Conservation (phyloP, 1,140 invertebrate species). For the Harlomillsia oculata region DNA sequence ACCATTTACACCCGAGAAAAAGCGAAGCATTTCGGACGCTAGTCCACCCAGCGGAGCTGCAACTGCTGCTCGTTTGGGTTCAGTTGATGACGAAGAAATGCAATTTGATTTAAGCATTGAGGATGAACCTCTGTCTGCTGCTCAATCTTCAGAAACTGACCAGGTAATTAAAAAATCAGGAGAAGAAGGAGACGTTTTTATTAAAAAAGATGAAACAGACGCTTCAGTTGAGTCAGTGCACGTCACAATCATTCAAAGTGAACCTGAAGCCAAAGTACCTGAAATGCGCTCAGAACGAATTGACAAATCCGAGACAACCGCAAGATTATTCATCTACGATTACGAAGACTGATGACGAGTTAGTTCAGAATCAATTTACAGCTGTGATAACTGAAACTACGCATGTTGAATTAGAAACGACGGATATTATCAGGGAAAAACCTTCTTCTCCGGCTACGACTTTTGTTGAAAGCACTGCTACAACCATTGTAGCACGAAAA, state of each 20-base stretch:
- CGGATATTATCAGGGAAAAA: too few relatives aligned
- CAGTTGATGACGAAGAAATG: slow-evolving; percentile 29
- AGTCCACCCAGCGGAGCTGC: too few relatives aligned
- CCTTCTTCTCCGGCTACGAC: not conserved
- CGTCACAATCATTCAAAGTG: not conserved
- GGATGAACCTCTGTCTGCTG: slow-evolving; percentile 6
- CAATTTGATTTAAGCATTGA: slow-evolving; percentile 33
- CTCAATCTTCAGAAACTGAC: not conserved
- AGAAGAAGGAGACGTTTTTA: too few relatives aligned
- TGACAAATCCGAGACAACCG: slow-evolving; percentile 1
- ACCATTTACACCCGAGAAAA: too few relatives aligned
- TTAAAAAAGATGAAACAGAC: not conserved
- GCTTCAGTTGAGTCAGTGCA: not conserved
- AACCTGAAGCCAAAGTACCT: not conserved
- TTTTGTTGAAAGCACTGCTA: not conserved
- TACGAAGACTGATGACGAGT: not conserved
- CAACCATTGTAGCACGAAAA: not conserved
- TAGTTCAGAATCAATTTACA: too few relatives aligned
- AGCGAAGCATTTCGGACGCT: too few relatives aligned
- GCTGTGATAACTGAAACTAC: too few relatives aligned
- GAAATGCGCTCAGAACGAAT: not conserved
- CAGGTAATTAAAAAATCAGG: not conserved
- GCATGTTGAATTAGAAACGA: too few relatives aligned
- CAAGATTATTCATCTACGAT: not conserved
- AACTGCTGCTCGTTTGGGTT: too few relatives aligned